Evolutionary conservation across 2,888 invertebrate species (phyloP).

Genomic region (Tanypteryx hageni): DNA sequence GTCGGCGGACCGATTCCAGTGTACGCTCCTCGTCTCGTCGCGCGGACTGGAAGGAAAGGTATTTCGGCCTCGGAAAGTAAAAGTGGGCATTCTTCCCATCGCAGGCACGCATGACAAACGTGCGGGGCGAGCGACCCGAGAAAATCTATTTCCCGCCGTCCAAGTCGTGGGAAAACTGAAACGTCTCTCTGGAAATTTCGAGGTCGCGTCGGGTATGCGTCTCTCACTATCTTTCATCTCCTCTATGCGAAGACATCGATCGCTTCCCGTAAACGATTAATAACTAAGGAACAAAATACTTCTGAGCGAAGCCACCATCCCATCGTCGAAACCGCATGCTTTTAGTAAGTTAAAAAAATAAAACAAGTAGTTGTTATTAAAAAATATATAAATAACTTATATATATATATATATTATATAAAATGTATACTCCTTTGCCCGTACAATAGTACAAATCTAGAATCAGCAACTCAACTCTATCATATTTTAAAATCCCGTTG

Average conservation of each 20-base stretch:
- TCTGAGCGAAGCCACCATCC: no score
- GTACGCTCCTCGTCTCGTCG: neutral
- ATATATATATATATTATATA: no score
- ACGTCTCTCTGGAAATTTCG: neutral
- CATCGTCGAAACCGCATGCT: no score
- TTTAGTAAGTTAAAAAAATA: no score
- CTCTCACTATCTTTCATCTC: neutral
- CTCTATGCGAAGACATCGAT: conserved; percentile 4
- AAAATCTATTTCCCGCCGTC: neutral
- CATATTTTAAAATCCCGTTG: no score
- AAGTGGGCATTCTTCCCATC: neutral
- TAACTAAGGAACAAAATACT: neutral
- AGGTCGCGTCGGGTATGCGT: neutral
- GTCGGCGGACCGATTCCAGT: neutral
- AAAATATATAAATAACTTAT: no score
- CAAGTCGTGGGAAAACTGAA: conserved; percentile 10
- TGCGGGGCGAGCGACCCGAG: neutral
- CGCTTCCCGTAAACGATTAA: neutral
- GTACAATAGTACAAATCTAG: no score
- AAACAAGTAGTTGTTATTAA: no score
- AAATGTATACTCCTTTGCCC: no score
- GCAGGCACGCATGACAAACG: neutral
- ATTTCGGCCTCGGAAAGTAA: conserved; percentile 21
- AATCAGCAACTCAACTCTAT: no score
- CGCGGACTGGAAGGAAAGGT: neutral